Evolutionary conservation across 92 coral and sea anemone genomes (phyloP).

Genomic region (Epizoanthus illoricatus): DNA sequence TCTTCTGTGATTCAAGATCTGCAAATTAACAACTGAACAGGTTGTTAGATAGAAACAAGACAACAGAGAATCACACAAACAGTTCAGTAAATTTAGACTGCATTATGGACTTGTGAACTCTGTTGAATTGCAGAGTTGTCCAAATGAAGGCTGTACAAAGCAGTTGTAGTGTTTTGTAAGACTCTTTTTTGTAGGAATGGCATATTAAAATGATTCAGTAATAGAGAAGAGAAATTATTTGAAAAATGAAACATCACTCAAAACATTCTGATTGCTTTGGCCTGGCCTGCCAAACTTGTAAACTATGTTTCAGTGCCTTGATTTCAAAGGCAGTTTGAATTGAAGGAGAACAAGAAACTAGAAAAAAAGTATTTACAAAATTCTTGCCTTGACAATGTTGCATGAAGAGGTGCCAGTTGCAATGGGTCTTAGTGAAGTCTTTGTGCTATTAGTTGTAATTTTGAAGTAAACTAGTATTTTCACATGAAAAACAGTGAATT

Average conservation of each 20-base stretch:
- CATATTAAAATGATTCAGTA: constrained; percentile 25
- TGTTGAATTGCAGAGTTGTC: constrained; percentile 22
- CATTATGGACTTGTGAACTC: constrained; percentile 21
- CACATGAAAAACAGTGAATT: constrained; percentile 1
- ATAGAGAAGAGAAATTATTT: constrained; percentile 10
- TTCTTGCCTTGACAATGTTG: constrained; percentile 12
- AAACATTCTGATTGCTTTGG: constrained; percentile 29
- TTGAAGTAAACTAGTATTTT: background rate
- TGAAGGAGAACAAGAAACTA: background rate
- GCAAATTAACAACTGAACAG: constrained; percentile 23
- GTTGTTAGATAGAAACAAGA: constrained; percentile 1
- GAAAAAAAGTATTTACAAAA: constrained; percentile 24
- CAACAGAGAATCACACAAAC: constrained; percentile 3
- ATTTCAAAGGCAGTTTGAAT: constrained; percentile 39
- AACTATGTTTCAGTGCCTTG: constrained; percentile 35
- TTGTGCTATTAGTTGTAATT: background rate
- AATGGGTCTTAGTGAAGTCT: background rate
- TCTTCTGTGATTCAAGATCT: constrained; percentile 8
- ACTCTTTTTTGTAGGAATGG: constrained; percentile 34
- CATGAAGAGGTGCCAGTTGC: background rate
- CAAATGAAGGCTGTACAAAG: constrained; percentile 18
- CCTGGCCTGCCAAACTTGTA: constrained; percentile 14
- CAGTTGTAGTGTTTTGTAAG: constrained; percentile 35
- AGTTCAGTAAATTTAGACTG: constrained; percentile 27
- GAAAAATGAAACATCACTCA: background rate